Evolutionary conservation across 2,113 vertebrate genomes (phyloP), one percentile per base, ranked within the genome.

Genomic region (Tachysurus fulvidraco): DNA sequence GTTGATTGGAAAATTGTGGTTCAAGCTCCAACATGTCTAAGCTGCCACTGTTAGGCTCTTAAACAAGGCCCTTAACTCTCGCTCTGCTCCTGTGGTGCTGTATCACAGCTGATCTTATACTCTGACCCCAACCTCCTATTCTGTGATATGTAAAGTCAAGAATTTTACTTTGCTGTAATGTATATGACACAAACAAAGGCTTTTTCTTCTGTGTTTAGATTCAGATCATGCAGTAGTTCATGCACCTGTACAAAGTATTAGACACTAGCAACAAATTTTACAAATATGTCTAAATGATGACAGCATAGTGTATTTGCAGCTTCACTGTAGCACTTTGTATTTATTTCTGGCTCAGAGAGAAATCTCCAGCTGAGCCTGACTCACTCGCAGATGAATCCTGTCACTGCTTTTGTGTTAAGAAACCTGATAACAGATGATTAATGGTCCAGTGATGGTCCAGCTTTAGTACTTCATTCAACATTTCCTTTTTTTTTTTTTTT

Each of bases 351-450:
- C 30, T 25, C 28, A 57, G 30, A 60, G 55, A 60, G 55, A 60
- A 81, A 81, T 36, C 76, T 80, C 54, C 54, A 81, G 30, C 30
- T 60, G 36, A 60, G 55, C 79, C 41, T 12, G 41, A 16, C 55
- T 60, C 41, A 16, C 55, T 60, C 41, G 57, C 54, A 60, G 19
- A 60, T 44, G 36, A 59, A 81, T 41, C 36, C 30, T 16, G 36
- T 64, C 80, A 3, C 36, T 19, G 55, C 57, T 62, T 36, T 81
- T 81, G 57, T 80, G 77, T 81, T 81, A 44, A 14, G 36, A 23
- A 46, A 19, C 36, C 41, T 13, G 55, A 81, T 64, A 81, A 81
- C 21, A 81, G 59, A 81, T 81, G 80, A 81, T 16, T 79, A 59
- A 54, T 79, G 52, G 54, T 1, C n/a, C 16, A 79, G 1, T 79